A percentile compares a stretch with the other conserved stretches of the same genome.
These are phyloP conservation scores for Mormyrus lacerda DNA, from an alignment of 2,113 vertebrate genomes.

Conservation along the genomic window DNA sequence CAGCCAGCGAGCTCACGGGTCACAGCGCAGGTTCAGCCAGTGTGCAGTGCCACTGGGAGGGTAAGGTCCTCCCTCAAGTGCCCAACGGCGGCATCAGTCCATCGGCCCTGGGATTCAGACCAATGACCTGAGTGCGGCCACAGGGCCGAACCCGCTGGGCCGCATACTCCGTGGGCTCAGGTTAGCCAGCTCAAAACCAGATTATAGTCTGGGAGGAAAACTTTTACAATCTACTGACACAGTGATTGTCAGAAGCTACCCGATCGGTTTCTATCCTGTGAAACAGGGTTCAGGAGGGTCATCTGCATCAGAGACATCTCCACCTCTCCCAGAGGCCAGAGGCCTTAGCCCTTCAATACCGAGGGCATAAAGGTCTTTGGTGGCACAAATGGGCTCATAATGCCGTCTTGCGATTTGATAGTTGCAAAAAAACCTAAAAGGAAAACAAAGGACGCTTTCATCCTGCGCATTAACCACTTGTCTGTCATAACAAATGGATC, in stretches of 20 bases:
- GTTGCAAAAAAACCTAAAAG: background rate
- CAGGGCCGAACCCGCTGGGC: background rate
- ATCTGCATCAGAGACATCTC: background rate
- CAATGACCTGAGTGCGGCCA: background rate
- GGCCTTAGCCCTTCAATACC: background rate
- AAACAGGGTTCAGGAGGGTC: background rate
- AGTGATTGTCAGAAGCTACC: background rate
- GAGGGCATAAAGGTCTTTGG: background rate
- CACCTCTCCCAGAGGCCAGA: background rate
- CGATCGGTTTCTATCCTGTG: background rate
- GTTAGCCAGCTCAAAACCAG: background rate
- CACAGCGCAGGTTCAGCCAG: background rate
- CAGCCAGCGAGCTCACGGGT: background rate
- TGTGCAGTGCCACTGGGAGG: background rate
- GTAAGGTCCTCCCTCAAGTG: background rate
- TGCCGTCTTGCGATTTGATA: background rate
- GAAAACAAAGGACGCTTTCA: background rate
- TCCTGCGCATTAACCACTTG: background rate
- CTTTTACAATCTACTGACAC: background rate
- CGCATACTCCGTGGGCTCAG: background rate
- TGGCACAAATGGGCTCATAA: background rate
- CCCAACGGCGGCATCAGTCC: background rate
- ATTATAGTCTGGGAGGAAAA: background rate
- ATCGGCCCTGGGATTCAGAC: background rate
- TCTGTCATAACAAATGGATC: background rate